Evolutionary conservation across 2,797 vertebrate genomes (phyloP).

Genomic region (Gallirallus australis): DNA sequence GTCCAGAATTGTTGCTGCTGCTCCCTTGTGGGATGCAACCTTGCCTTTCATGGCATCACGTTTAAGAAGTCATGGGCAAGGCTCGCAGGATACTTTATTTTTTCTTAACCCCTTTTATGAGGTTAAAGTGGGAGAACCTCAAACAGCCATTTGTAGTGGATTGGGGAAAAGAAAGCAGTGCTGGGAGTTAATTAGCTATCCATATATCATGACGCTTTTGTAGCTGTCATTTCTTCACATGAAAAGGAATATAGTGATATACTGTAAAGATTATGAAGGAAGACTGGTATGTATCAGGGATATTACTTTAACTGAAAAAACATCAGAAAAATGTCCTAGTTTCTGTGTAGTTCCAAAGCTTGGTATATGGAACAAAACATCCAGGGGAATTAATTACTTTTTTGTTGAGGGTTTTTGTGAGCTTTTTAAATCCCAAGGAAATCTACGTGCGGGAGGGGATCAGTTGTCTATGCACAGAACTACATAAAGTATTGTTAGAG

Average conservation of each 20-base stretch:
- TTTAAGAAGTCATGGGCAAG: neutral
- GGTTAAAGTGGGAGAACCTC: neutral
- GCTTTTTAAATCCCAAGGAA: constrained; percentile 52
- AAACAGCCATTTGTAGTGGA: neutral
- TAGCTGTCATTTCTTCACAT: constrained; percentile 7
- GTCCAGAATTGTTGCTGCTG: neutral
- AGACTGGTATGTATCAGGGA: constrained; percentile 29
- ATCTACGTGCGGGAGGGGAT: neutral
- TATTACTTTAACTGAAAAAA: constrained; percentile 50
- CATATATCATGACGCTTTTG: neutral
- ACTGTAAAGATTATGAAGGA: constrained; percentile 50
- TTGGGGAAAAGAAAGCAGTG: neutral
- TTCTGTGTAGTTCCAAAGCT: constrained; percentile 53
- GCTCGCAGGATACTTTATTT: neutral
- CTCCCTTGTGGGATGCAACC: neutral
- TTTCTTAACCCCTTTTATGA: neutral
- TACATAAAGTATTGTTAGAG: constrained; percentile 41
- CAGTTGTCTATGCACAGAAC: constrained; percentile 36
- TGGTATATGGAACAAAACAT: constrained; percentile 51
- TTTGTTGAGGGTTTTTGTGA: constrained; percentile 9
- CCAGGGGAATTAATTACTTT: constrained; percentile 64
- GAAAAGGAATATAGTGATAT: constrained; percentile 30
- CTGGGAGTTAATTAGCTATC: constrained; percentile 31
- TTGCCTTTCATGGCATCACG: neutral
- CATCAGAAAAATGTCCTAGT: constrained; percentile 44